Evolutionary conservation across 2,797 vertebrate genomes (phyloP).

Genomic region (Potorous gilbertii): DNA sequence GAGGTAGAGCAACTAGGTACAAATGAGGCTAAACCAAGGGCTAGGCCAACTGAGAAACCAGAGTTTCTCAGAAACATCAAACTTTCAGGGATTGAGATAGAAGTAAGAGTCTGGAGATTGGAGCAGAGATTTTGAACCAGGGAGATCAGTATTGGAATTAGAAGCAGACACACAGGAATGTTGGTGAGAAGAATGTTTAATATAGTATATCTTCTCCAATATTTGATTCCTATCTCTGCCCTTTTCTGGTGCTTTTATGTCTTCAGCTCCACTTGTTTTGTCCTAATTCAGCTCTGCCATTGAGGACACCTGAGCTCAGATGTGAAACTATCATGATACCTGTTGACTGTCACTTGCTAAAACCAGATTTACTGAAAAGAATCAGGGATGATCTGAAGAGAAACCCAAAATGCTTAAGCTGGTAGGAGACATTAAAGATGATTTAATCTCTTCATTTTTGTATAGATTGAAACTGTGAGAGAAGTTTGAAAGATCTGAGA

Average conservation of each 20-base stretch:
- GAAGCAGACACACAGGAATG: neutral
- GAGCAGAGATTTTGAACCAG: neutral
- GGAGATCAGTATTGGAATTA: neutral
- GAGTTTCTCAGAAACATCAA: neutral
- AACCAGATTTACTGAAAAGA: neutral
- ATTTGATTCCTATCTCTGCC: neutral
- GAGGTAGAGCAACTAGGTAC: neutral
- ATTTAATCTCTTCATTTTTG: neutral
- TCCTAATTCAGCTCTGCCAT: too few species aligned
- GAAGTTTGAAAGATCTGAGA: neutral
- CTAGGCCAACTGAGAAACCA: neutral
- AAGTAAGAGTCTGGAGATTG: neutral
- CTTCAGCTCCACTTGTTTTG: too few species aligned
- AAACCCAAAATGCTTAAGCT: neutral
- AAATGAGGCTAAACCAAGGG: neutral
- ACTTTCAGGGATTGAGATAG: neutral
- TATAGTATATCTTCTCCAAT: neutral
- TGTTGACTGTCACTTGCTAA: neutral
- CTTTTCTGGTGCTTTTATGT: neutral
- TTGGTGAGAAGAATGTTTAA: neutral
- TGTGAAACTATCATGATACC: neutral
- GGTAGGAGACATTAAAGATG: neutral
- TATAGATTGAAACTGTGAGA: neutral
- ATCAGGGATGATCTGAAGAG: neutral
- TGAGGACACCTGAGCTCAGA: neutral